A percentile compares a stretch with the other conserved stretches of the same genome.
phyloP scores from a whole-genome alignment of 1,140 invertebrate species.

The Nebria ingens region DNA sequence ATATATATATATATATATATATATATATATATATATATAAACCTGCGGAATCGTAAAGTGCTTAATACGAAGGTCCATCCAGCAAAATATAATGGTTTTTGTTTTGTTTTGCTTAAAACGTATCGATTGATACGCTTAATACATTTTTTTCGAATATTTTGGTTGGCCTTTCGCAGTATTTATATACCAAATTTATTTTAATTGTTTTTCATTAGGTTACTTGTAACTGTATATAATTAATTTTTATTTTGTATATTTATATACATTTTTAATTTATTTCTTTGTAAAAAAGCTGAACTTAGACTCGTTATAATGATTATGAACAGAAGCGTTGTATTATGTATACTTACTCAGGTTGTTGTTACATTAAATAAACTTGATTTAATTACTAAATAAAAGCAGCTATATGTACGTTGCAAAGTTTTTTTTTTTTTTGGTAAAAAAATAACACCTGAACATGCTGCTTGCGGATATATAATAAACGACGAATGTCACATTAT shows the following conservation, averaged over 20 bases:
- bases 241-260: not conserved
- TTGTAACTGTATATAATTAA: not conserved
- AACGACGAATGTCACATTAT: too few species aligned
- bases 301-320: not conserved
- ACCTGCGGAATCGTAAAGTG: not conserved
- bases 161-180: not conserved
- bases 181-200: constrained; percentile 9
- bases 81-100: not conserved
- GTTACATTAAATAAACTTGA: not conserved
- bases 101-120: not conserved
- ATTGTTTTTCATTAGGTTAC: not conserved
- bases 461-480: not conserved
- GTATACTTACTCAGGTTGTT: constrained; percentile 8
- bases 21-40: too few species aligned
- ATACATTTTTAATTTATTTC: not conserved
- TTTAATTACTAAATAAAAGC: too few species aligned
- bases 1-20: too few species aligned
- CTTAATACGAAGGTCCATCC: not conserved
- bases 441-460: not conserved
- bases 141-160: not conserved
- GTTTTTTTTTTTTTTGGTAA: not conserved
- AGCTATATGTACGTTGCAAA: not conserved
- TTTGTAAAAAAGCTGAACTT: not conserved
- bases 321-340: not conserved
- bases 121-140: too few species aligned